Evolutionary conservation across 2,888 invertebrate species (phyloP).

Genomic region (Hirudinaria manillensis): DNA sequence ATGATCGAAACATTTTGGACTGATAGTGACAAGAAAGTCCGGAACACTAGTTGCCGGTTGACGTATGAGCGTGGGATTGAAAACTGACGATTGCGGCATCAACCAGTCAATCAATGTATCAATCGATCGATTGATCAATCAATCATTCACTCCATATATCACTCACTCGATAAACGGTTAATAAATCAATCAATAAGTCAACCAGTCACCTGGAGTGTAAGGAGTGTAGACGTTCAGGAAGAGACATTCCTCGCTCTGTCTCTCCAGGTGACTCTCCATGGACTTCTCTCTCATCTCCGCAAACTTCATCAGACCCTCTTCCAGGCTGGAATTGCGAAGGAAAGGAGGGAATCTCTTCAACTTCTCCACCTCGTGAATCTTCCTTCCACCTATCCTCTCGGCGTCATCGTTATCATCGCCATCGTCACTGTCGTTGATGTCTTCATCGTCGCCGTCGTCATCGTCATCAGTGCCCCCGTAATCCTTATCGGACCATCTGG

Average conservation of each 20-base stretch:
- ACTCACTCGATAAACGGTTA: background rate
- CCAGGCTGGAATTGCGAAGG: background rate
- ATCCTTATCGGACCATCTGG: background rate
- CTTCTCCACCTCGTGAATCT: no score
- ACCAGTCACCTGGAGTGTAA: background rate
- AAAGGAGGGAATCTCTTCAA: background rate
- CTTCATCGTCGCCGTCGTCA: background rate
- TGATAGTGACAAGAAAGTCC: no score
- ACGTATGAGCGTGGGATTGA: no score
- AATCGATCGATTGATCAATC: no score
- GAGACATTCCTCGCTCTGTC: slow-evolving; percentile 7
- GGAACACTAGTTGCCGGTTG: no score
- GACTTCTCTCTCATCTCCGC: background rate
- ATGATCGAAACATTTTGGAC: background rate
- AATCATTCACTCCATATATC: background rate
- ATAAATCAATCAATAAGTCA: background rate
- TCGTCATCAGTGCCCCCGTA: background rate
- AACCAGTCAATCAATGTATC: no score
- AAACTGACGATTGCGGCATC: no score
- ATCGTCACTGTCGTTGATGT: no score
- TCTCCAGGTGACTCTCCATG: background rate
- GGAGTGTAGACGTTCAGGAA: slow-evolving; percentile 3
- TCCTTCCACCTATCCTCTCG: no score
- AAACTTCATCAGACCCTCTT: background rate
- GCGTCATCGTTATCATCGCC: no score